Conservation (phyloP, 2,888 invertebrate species). For the Caenorhabditis macrosperma region DNA sequence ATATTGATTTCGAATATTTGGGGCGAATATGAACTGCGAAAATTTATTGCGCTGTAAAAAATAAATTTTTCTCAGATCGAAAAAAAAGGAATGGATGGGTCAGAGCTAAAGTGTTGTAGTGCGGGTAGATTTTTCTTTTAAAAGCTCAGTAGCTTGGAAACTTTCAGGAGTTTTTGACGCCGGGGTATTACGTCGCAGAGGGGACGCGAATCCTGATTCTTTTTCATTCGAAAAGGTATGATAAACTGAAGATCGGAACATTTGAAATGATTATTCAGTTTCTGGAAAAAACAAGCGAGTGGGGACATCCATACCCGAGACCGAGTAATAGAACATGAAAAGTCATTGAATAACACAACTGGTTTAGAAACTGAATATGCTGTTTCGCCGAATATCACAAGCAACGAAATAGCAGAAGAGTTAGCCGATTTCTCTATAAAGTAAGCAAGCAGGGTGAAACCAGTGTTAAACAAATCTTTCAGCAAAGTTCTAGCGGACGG, state of each 20-base stretch:
- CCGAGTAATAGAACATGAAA: background rate
- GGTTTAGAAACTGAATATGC: constrained; percentile 15
- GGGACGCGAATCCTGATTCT: background rate
- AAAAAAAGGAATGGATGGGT: constrained; percentile 2
- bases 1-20: background rate
- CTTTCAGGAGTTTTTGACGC: constrained; percentile 26
- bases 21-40: no score
- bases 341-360: background rate
- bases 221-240: constrained; percentile 17
- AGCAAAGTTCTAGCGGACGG: background rate
- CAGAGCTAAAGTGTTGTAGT: background rate
- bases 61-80: background rate
- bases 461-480: background rate
- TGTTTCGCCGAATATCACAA: background rate
- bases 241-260: background rate
- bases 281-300: background rate
- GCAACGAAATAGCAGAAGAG: background rate
- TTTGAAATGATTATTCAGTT: constrained; percentile 2
- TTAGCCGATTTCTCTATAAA: background rate
- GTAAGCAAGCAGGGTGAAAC: background rate
- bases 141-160: background rate
- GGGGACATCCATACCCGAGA: constrained; percentile 13
- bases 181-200: background rate
- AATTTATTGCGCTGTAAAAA: background rate
- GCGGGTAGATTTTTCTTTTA: constrained; percentile 5